Evolutionary conservation across 1,140 invertebrate species (phyloP).

Genomic region (Centruroides vittatus): DNA sequence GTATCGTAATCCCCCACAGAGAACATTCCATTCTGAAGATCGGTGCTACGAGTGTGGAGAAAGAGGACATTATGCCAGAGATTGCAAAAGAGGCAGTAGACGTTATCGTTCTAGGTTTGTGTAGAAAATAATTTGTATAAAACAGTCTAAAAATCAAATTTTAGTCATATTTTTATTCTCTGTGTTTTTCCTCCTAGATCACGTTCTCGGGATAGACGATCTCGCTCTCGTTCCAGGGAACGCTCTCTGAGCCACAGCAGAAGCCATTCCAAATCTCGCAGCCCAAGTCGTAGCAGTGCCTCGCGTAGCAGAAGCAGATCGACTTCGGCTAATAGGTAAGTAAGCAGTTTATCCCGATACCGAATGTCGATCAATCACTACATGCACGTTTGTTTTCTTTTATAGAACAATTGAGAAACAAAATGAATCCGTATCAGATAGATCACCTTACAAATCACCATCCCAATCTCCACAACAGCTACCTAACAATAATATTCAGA

Average conservation of each 20-base stretch:
- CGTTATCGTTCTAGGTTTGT: slow-evolving; percentile 1
- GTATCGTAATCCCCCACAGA: slow-evolving; percentile 23
- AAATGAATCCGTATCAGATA: too few relatives aligned
- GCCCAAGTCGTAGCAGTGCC: slow-evolving; percentile 10
- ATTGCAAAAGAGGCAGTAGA: slow-evolving; percentile 45
- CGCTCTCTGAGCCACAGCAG: slow-evolving; percentile 2
- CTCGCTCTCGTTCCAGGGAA: slow-evolving; percentile 5
- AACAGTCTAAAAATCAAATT: too few relatives aligned
- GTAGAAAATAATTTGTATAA: too few relatives aligned
- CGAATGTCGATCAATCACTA: neutral
- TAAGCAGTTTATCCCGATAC: neutral
- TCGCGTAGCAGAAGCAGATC: slow-evolving; percentile 11
- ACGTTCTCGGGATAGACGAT: slow-evolving; percentile 2
- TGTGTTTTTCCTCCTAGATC: neutral
- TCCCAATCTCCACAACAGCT: too few relatives aligned
- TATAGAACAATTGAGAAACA: too few relatives aligned
- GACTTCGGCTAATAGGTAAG: slow-evolving; percentile 8
- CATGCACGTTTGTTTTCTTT: too few relatives aligned
- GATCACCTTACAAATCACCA: too few relatives aligned
- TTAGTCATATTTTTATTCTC: too few relatives aligned
- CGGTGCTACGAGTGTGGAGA: slow-evolving; percentile 85
- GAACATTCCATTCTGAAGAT: slow-evolving; percentile 61
- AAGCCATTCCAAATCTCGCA: slow-evolving; percentile 9
- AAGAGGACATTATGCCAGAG: slow-evolving; percentile 76
- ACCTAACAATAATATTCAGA: too few relatives aligned